A percentile compares a stretch with the other conserved stretches of the same genome.
Conservation (phyloP, 2,797 vertebrate species). For the Coendou prehensilis region DNA sequence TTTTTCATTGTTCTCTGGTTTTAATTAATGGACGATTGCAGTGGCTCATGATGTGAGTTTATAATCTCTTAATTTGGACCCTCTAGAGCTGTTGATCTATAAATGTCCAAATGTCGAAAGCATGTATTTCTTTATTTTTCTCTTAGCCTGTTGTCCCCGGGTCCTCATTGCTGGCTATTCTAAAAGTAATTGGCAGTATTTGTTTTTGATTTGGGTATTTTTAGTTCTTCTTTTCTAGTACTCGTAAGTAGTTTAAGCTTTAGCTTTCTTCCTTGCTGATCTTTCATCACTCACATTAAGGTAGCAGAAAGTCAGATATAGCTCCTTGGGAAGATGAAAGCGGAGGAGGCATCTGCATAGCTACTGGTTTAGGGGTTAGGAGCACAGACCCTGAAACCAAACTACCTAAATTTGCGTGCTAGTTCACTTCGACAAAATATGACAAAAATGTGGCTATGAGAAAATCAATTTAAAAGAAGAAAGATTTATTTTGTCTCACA, state of each 20-base stretch:
- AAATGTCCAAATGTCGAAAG: neutral
- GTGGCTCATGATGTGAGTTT: neutral
- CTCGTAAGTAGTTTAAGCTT: neutral
- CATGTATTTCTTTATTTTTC: neutral
- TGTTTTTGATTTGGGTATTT: neutral
- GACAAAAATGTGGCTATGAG: neutral
- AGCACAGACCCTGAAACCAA: neutral
- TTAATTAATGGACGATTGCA: neutral
- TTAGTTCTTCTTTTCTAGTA: constrained; percentile 20
- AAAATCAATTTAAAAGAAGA: neutral
- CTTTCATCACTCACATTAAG: neutral
- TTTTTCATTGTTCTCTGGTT: neutral
- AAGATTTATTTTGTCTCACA: neutral
- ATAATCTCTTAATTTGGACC: neutral
- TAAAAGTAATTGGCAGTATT: neutral
- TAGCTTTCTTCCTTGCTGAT: neutral
- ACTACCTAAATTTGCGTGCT: no score
- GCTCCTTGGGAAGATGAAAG: neutral
- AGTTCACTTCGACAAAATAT: neutral
- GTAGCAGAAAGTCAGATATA: neutral
- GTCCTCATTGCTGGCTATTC: neutral
- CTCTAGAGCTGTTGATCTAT: neutral
- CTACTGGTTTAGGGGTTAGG: neutral
- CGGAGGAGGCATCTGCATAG: neutral
- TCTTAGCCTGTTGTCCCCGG: neutral